Percentiles rank a stretch among this genome's conserved stretches.
These are phyloP conservation scores for Prionailurus bengalensis DNA, from an alignment of 2,113 vertebrate genomes.

Conservation along the genomic window DNA sequence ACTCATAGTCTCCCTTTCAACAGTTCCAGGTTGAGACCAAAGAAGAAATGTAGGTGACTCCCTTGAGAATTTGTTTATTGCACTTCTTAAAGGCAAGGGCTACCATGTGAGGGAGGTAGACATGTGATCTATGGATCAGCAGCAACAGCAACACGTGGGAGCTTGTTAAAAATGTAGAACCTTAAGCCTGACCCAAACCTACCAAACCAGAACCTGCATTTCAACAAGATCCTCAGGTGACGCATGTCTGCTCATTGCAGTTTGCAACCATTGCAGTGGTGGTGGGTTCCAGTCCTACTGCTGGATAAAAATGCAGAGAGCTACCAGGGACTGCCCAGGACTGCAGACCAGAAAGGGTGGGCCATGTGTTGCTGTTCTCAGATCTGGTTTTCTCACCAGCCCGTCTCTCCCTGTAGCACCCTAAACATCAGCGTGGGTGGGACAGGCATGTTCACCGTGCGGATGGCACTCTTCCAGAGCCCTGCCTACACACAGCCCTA, in stretches of 20 bases:
- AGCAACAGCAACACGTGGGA: background rate
- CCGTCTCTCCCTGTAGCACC: slow-evolving; percentile 31
- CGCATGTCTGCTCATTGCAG: background rate
- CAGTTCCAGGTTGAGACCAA: background rate
- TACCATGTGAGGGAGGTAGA: background rate
- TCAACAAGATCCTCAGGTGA: background rate
- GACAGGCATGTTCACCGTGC: slow-evolving; percentile 70
- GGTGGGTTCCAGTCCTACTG: background rate
- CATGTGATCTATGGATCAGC: no score
- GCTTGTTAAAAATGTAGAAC: background rate
- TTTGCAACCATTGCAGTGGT: background rate
- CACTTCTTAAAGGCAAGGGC: background rate
- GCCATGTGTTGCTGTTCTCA: background rate
- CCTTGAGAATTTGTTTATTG: background rate
- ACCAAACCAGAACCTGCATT: background rate
- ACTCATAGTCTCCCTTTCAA: background rate
- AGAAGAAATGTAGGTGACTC: background rate
- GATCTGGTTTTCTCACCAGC: background rate
- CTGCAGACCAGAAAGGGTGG: background rate
- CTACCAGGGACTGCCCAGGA: background rate
- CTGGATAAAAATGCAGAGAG: background rate
- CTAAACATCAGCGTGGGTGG: slow-evolving; percentile 80
- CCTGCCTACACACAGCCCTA: slow-evolving; percentile 71
- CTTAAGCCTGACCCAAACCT: background rate
- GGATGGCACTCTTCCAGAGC: slow-evolving; percentile 82